These are phyloP conservation scores for Boleophthalmus pectinirostris DNA, from an alignment of 2,113 vertebrate genomes.

Conservation along the genomic window DNA sequence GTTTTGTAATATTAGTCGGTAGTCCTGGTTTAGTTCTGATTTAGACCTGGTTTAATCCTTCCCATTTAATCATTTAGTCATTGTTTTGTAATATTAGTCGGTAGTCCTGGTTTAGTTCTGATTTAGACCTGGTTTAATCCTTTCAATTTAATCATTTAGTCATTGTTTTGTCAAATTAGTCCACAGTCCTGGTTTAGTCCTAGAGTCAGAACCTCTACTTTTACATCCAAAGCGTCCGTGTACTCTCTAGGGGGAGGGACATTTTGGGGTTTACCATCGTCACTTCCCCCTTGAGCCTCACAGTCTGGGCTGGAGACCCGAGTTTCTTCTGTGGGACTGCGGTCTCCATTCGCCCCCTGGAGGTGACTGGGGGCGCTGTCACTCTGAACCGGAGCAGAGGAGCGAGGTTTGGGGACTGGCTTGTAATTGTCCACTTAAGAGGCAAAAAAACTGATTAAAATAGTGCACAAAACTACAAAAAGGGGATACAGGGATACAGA, in stretches of 20 bases:
- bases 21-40: too few relatives aligned
- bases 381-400: slow-evolving; percentile 69
- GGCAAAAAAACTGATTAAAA: neutral
- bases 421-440: slow-evolving; percentile 51
- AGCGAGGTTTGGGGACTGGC: slow-evolving; percentile 69
- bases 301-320: slow-evolving; percentile 20
- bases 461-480: neutral
- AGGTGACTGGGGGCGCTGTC: slow-evolving; percentile 29
- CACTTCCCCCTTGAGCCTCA: slow-evolving; percentile 23
- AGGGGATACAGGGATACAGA: too few relatives aligned
- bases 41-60: neutral
- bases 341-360: slow-evolving; percentile 18
- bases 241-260: too few relatives aligned
- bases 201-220: too few relatives aligned
- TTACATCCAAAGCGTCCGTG: too few relatives aligned
- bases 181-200: too few relatives aligned
- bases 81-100: too few relatives aligned
- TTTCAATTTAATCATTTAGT: too few relatives aligned
- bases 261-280: slow-evolving; percentile 34
- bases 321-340: slow-evolving; percentile 13
- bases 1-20: too few relatives aligned
- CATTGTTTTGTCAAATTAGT: too few relatives aligned
- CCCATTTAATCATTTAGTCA: too few relatives aligned
- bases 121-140: neutral
- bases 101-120: too few relatives aligned